Percentiles rank a stretch among this genome's conserved stretches.
These are phyloP conservation scores for Heterohyrax brucei DNA, from an alignment of 2,797 vertebrate species.

Conservation along the genomic window DNA sequence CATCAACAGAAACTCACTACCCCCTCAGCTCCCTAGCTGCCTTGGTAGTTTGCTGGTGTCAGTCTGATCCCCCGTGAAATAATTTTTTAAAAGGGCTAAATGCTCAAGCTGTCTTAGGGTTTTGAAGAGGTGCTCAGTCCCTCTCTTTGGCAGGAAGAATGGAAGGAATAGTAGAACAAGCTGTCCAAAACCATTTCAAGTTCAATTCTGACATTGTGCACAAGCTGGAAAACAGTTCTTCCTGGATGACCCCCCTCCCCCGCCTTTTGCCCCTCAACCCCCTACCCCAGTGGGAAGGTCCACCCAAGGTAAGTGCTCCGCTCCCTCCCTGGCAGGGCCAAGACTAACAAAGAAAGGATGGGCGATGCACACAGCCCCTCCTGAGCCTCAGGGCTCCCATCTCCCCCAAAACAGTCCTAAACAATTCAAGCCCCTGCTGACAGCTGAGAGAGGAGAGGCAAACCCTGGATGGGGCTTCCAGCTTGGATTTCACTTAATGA, in stretches of 20 bases:
- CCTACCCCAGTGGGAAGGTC: not conserved
- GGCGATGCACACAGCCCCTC: not conserved
- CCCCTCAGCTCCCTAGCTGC: not conserved
- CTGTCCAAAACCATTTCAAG: not conserved
- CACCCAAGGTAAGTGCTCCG: not conserved
- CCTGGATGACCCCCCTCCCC: not conserved
- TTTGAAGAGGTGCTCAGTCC: not conserved
- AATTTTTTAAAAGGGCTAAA: not conserved
- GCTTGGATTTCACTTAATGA: conserved; percentile 64
- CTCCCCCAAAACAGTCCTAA: not conserved
- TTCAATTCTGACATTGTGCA: not conserved
- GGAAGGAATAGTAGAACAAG: not conserved
- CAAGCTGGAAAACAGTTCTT: not conserved
- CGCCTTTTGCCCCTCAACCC: too few relatives aligned
- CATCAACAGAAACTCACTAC: not conserved
- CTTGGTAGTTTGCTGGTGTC: not conserved
- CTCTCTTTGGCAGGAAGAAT: not conserved
- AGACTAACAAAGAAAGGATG: not conserved
- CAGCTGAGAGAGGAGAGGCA: conserved; percentile 14
- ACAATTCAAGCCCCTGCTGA: not conserved
- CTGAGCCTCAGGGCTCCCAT: not conserved
- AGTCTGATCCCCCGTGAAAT: not conserved
- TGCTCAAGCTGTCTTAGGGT: not conserved
- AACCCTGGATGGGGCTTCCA: not conserved
- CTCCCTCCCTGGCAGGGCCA: not conserved